phyloP scores from a whole-genome alignment of 2,113 vertebrate genomes.

The Ciconia stormi region DNA sequence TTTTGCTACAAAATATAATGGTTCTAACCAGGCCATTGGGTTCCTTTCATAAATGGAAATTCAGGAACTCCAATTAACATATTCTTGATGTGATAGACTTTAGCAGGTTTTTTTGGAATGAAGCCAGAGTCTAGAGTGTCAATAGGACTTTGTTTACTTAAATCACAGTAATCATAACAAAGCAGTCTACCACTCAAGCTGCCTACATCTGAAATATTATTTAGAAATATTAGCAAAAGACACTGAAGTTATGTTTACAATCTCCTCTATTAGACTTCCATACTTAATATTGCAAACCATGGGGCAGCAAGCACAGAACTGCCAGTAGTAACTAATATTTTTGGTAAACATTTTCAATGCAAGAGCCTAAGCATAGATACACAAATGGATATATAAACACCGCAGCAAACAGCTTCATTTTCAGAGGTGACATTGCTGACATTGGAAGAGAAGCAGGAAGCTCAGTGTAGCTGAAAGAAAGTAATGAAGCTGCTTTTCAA shows the following conservation, averaged over 20 bases:
- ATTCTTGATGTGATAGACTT: neutral
- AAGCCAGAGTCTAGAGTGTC: neutral
- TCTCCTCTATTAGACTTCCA: neutral
- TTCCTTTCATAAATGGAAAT: conserved; percentile 12
- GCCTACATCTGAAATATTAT: neutral
- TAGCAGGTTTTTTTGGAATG: neutral
- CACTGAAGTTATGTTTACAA: neutral
- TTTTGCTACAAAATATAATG: neutral
- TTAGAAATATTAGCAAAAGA: neutral
- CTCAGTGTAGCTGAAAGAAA: neutral
- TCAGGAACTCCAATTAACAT: conserved; percentile 19
- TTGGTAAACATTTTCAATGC: neutral
- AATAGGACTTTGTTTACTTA: conserved; percentile 10
- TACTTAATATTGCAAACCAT: neutral
- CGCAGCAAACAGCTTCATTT: neutral
- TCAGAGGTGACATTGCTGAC: neutral
- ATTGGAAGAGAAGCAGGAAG: neutral
- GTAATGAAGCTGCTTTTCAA: neutral
- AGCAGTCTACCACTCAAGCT: neutral
- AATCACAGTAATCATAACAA: conserved; percentile 3
- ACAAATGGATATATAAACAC: neutral
- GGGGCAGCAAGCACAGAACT: neutral
- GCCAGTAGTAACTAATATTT: neutral
- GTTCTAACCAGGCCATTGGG: neutral
- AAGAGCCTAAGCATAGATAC: neutral